phyloP scores from a whole-genome alignment of 23 tunicate genomes.

The Ciona savignyi region DNA sequence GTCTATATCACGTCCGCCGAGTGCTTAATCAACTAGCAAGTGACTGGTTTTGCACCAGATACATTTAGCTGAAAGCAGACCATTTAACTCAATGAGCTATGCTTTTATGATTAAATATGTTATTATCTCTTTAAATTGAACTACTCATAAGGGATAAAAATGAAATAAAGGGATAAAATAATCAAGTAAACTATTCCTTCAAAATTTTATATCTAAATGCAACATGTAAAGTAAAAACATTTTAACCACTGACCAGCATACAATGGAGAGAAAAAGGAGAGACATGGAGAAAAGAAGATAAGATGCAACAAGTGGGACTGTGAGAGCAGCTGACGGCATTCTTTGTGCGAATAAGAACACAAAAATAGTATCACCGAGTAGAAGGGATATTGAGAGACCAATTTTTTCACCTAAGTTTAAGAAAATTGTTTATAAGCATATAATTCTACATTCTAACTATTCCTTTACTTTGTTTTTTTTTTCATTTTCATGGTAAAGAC shows the following conservation, averaged over 20 bases:
- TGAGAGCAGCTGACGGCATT: constrained; percentile 59
- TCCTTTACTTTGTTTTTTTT: no score
- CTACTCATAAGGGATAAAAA: no score
- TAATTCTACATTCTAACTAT: no score
- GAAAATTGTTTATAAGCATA: no score
- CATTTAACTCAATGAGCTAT: no score
- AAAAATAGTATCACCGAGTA: constrained; percentile 84
- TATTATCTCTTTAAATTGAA: no score
- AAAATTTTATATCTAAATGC: background rate
- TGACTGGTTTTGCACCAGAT: no score
- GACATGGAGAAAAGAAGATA: constrained; percentile 55
- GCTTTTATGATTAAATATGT: no score
- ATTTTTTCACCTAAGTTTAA: constrained; percentile 83
- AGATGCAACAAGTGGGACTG: constrained; percentile 62
- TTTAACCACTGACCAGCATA: constrained; percentile 18
- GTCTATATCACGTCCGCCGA: no score
- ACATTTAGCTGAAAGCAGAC: no score
- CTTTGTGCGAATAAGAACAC: constrained; percentile 66
- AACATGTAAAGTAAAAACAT: background rate
- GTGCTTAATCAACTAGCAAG: no score
- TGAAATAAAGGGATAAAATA: background rate
- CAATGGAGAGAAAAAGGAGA: constrained; percentile 21
- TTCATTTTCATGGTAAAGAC: no score
- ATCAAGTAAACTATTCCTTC: background rate
- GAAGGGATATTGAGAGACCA: constrained; percentile 59